Evolutionary conservation across 2,113 vertebrate species (phyloP), one percentile per base, ranked within the genome.

Genomic region (Tonatia bakeri): DNA sequence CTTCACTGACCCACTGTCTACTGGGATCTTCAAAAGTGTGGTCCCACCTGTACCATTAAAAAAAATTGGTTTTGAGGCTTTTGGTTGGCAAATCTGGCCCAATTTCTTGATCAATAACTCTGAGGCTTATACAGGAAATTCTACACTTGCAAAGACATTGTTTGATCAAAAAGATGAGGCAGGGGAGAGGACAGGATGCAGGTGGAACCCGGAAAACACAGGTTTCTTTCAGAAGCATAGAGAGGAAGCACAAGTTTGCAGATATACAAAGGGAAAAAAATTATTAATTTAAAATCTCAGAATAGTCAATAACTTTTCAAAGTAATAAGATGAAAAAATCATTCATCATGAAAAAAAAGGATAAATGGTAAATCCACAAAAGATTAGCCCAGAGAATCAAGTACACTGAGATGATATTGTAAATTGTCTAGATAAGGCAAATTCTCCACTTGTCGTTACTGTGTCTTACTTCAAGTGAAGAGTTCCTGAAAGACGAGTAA

Each of bases 221-320:
- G 64, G 14, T 52, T 86, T 59, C 56, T 90, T 70, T 15, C 31
- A 52, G 61, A 70, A 76, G 13, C 20, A 19, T n/a, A 13, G 20
- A 84, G 61, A 96, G 36, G 16, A 87, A 79, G 69, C 1, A 31
- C 11, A 43, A 28, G 20, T n/a, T 36, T 73, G 3, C 22, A 77
- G 76, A 69, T 75, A 36, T 4, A 72, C 22, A 84, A 80, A 87
- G 40, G 40, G 85, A 50, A 61, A 50, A 59, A 75, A 28, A 17
- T 61, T 12, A 67, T 61, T 45, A 47, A 64, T 86, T 79, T 45
- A 43, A 93, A 73, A 92, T 56, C 15, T 72, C 61, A 83, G 59
- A 89, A 45, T 50, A 89, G 47, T 43, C 76, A 87, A 47, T 77
- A 90, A 59, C 24, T 93, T 88, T 96, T 96, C 64, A 81, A 72